Percentiles rank a stretch among this genome's conserved stretches.
phyloP scores from a whole-genome alignment of 2,797 vertebrate species.

The Hybognathus amarus region DNA sequence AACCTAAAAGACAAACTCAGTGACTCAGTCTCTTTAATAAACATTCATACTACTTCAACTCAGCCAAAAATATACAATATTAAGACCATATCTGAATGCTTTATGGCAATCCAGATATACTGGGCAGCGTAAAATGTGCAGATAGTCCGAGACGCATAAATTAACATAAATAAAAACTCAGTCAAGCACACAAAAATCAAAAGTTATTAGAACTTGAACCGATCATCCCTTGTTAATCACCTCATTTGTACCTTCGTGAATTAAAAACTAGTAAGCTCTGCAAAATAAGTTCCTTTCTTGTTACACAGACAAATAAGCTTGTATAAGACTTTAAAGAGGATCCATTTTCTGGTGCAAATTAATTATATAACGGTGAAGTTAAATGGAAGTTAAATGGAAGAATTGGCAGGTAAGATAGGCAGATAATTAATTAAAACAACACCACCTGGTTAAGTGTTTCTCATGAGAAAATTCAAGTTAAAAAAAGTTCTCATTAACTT shows the following conservation, averaged over 20 bases:
- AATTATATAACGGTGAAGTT: constrained; percentile 1
- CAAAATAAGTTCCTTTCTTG: constrained; percentile 27
- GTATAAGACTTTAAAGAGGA: not conserved
- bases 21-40: not conserved
- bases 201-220: constrained; percentile 34
- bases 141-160: constrained; percentile 53
- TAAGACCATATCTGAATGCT: constrained; percentile 35
- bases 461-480: constrained; percentile 38
- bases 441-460: constrained; percentile 25
- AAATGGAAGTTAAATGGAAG: constrained; percentile 1
- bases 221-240: constrained; percentile 38
- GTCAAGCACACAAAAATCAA: constrained; percentile 45
- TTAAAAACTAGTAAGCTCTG: constrained; percentile 34
- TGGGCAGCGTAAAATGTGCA: constrained; percentile 32
- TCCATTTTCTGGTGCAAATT: constrained; percentile 14
- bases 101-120: constrained; percentile 19
- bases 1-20: constrained; percentile 16
- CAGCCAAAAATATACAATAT: constrained; percentile 28
- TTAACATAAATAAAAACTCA: constrained; percentile 60
- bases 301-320: not conserved
- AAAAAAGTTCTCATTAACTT: not conserved
- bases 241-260: constrained; percentile 56
- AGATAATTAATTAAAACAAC: constrained; percentile 4
- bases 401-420: constrained; percentile 16
- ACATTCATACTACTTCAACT: constrained; percentile 15